Evolutionary conservation across 2,888 invertebrate genomes (phyloP).

Genomic region (Hydriomena furcata): DNA sequence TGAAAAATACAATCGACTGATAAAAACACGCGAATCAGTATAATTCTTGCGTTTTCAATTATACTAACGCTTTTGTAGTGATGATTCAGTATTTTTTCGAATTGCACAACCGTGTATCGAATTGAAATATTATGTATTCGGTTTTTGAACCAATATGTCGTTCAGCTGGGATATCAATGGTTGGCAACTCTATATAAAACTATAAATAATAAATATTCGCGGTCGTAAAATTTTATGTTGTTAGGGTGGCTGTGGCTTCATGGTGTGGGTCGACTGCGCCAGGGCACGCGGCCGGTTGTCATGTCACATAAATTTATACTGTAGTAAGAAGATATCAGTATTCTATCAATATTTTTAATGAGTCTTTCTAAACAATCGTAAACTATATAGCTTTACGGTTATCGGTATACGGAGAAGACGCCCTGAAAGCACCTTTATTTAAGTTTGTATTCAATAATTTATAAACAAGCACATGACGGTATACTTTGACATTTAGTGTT

Average conservation of each 20-base stretch:
- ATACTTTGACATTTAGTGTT: constrained; percentile 71
- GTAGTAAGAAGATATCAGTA: neutral
- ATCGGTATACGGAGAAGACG: too few species aligned
- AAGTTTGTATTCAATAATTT: too few species aligned
- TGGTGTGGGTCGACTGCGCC: constrained; percentile 55
- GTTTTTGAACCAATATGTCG: constrained; percentile 15
- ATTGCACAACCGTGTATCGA: constrained; percentile 20
- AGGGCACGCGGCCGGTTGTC: constrained; percentile 44
- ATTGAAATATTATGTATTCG: neutral
- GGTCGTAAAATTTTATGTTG: constrained; percentile 74
- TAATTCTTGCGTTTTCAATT: constrained; percentile 64
- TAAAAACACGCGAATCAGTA: too few species aligned
- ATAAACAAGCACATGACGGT: constrained; percentile 41
- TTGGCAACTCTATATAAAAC: constrained; percentile 62
- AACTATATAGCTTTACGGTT: too few species aligned
- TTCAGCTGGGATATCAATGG: constrained; percentile 50
- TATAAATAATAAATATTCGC: constrained; percentile 78
- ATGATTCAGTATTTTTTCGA: constrained; percentile 29
- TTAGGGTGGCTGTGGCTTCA: constrained; percentile 54
- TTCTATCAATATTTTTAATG: too few species aligned
- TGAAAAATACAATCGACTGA: too few species aligned
- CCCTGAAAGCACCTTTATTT: too few species aligned
- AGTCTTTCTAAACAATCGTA: neutral
- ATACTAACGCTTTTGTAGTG: constrained; percentile 44
- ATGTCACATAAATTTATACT: constrained; percentile 41